phyloP scores from a whole-genome alignment of 2,797 vertebrate species.

The Hydrophis major region DNA sequence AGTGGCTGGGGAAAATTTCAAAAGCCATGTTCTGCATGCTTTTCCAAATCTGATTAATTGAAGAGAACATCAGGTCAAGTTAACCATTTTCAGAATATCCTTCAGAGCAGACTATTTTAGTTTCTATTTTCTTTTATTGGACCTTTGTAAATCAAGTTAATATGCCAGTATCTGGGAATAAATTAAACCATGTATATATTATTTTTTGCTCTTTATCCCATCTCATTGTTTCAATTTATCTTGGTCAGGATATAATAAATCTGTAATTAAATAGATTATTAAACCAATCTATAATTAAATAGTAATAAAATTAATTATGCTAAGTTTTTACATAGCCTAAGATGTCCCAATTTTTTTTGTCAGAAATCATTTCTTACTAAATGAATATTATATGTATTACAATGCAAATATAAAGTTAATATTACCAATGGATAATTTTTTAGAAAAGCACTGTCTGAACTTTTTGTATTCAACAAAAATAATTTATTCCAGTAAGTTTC shows the following conservation, averaged over 20 bases:
- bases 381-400: constrained; percentile 8
- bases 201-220: neutral
- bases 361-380: constrained; percentile 20
- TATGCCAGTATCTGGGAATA: neutral
- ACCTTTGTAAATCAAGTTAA: neutral
- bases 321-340: neutral
- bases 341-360: constrained; percentile 4
- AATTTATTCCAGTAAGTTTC: constrained; percentile 30
- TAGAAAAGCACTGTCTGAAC: constrained; percentile 12
- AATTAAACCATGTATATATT: neutral
- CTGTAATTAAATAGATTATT: neutral
- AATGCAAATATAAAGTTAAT: constrained; percentile 20
- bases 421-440: constrained; percentile 21
- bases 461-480: constrained; percentile 46
- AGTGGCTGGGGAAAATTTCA: neutral
- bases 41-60: neutral
- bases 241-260: neutral
- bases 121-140: neutral
- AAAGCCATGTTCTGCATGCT: neutral
- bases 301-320: neutral
- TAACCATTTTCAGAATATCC: neutral
- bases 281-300: neutral
- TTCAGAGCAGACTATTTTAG: neutral
- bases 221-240: neutral
- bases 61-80: neutral